Evolutionary conservation across 1,140 invertebrate genomes (phyloP).

Genomic region (Halesus radiatus): DNA sequence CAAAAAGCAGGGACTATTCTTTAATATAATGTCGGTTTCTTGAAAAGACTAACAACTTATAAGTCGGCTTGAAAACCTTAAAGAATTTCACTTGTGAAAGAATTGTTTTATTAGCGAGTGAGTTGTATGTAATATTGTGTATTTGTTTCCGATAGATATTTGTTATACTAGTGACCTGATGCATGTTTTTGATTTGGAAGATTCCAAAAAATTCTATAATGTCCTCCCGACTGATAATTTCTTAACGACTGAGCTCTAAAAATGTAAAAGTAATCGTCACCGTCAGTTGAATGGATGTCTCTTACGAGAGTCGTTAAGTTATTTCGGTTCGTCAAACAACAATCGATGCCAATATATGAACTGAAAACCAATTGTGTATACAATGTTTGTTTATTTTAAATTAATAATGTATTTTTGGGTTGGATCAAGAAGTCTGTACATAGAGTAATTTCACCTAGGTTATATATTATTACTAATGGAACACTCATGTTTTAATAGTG

Average conservation of each 20-base stretch:
- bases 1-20: background rate
- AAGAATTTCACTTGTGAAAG: background rate
- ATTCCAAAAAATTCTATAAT: background rate
- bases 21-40: background rate
- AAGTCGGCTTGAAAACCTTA: background rate
- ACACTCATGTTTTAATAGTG: conserved; percentile 11
- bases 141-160: too few species aligned
- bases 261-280: too few species aligned
- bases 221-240: background rate
- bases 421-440: background rate
- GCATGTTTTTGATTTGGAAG: background rate
- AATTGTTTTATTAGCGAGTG: too few species aligned
- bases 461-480: background rate
- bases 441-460: background rate
- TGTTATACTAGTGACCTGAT: background rate
- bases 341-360: too few species aligned
- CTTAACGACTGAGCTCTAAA: too few species aligned
- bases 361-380: too few species aligned
- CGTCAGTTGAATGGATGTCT: too few species aligned
- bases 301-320: too few species aligned
- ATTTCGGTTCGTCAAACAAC: too few species aligned
- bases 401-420: background rate
- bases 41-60: background rate
- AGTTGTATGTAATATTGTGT: too few species aligned
- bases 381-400: too few species aligned